Evolutionary conservation across 2,113 vertebrate genomes (phyloP).

Genomic region (Carlito syrichta): DNA sequence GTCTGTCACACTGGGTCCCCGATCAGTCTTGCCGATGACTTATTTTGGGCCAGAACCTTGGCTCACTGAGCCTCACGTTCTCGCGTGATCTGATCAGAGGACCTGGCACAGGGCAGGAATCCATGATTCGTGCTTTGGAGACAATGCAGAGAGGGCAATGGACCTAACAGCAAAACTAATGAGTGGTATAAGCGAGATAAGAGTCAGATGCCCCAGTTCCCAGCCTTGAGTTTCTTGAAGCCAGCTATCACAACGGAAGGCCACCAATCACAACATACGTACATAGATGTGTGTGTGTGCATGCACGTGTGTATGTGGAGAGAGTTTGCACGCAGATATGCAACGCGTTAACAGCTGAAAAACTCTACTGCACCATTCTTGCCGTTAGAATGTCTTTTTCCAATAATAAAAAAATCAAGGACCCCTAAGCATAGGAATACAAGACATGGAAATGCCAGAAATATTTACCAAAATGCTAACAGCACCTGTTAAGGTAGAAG

Average conservation of each 20-base stretch:
- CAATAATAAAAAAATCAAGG: background rate
- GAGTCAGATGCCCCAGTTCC: background rate
- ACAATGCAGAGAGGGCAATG: background rate
- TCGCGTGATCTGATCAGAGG: background rate
- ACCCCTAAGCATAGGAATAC: background rate
- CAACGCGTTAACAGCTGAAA: constrained; percentile 1
- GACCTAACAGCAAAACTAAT: constrained; percentile 6
- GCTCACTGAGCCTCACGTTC: background rate
- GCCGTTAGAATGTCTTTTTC: background rate
- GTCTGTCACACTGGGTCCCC: background rate
- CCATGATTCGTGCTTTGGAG: background rate
- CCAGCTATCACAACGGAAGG: background rate
- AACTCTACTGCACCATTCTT: background rate
- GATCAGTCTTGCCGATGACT: background rate
- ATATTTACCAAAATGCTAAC: constrained; percentile 6
- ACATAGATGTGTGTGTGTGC: background rate
- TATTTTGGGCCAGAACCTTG: background rate
- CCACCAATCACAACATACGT: background rate
- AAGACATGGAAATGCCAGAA: constrained; percentile 2
- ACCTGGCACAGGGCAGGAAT: background rate
- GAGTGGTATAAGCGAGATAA: background rate
- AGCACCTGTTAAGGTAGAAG: background rate
- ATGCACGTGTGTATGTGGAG: background rate
- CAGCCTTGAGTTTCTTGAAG: background rate
- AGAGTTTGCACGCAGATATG: background rate